Evolutionary conservation across 2,113 vertebrate genomes (phyloP).

Genomic region (Gnathonemus echidnorhynchus): DNA sequence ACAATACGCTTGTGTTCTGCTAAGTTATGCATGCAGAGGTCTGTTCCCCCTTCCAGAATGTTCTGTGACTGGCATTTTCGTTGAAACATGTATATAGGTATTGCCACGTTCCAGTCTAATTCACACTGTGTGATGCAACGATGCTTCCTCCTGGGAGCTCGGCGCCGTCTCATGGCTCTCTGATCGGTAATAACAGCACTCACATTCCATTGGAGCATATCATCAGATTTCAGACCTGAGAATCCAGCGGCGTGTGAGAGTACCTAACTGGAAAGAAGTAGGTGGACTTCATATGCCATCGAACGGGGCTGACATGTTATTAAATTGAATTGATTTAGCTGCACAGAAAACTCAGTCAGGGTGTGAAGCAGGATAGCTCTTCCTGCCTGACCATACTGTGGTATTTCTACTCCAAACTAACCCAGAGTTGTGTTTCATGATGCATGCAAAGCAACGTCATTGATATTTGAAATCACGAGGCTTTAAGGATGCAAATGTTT

Average conservation of each 20-base stretch:
- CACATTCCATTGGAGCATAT: not conserved
- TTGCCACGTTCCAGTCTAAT: not conserved
- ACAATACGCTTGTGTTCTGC: not conserved
- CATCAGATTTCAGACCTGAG: conserved; percentile 15
- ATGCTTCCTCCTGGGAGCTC: not conserved
- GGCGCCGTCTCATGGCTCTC: no score
- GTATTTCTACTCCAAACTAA: not conserved
- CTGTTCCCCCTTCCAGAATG: not conserved
- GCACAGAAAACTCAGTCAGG: not conserved
- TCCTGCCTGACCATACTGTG: not conserved
- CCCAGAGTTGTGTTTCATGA: not conserved
- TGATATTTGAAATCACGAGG: not conserved
- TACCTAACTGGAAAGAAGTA: conserved; percentile 14
- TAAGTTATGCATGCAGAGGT: not conserved
- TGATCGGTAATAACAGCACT: not conserved
- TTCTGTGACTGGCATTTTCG: not conserved
- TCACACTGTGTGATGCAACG: not conserved
- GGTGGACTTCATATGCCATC: not conserved
- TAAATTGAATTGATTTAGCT: not conserved
- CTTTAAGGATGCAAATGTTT: not conserved
- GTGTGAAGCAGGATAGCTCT: not conserved
- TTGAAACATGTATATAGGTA: not conserved
- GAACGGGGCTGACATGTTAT: not conserved
- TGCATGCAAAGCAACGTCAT: not conserved
- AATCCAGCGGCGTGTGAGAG: not conserved